These are phyloP conservation scores for Chymomyza costata DNA, from an alignment of 1,140 invertebrate genomes.

Conservation along the genomic window DNA sequence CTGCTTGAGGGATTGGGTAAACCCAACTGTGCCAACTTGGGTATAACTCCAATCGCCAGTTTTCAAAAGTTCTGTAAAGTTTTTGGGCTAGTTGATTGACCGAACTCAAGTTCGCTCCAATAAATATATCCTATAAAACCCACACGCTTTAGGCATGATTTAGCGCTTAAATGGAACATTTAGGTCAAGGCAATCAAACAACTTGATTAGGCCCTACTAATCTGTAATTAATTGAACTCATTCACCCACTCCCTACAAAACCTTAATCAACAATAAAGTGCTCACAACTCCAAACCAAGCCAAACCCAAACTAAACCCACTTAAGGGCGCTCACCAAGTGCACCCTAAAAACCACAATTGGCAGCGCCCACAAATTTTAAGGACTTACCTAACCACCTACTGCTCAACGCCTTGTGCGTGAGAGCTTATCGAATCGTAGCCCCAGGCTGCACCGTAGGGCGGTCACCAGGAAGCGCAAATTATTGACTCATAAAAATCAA, in stretches of 20 bases:
- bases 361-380: too few species aligned
- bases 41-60: too few species aligned
- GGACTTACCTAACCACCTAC: too few species aligned
- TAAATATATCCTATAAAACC: too few species aligned
- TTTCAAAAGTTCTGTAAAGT: too few species aligned
- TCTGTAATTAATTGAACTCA: conserved; percentile 45
- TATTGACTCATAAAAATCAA: conserved; percentile 60
- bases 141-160: too few species aligned
- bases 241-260: conserved; percentile 16
- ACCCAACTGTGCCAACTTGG: too few species aligned
- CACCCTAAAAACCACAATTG: too few species aligned
- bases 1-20: too few species aligned
- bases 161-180: conserved; percentile 28
- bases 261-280: conserved; percentile 1
- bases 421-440: background rate
- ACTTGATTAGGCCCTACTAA: conserved; percentile 39
- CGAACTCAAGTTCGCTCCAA: too few species aligned
- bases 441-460: too few species aligned
- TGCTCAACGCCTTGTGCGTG: background rate
- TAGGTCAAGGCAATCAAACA: conserved; percentile 38
- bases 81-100: too few species aligned
- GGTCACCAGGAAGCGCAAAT: conserved; percentile 15
- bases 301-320: conserved; percentile 9
- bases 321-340: conserved; percentile 3
- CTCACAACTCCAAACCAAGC: background rate